A percentile compares a stretch with the other conserved stretches of the same genome.
Evolutionary conservation across 2,888 invertebrate species (phyloP).

Genomic region (Petrolisthes cinctipes): DNA sequence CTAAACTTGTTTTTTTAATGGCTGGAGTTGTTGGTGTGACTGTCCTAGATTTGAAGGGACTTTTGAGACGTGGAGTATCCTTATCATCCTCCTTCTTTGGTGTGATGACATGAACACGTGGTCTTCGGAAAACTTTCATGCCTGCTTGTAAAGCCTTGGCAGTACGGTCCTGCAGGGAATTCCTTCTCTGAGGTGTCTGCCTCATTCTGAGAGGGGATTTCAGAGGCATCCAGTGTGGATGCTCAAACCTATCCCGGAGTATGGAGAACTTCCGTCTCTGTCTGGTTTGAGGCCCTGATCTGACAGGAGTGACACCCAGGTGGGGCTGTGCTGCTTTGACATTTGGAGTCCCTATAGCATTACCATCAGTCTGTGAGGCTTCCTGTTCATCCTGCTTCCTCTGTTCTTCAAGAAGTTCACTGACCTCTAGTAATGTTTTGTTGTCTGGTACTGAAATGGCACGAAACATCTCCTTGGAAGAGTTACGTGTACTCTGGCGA

Average conservation of each 20-base stretch:
- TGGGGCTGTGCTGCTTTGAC: background rate
- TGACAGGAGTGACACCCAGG: conserved; percentile 18
- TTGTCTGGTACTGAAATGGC: conserved; percentile 58
- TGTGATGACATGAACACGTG: conserved; percentile 63
- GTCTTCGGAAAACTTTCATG: conserved; percentile 62
- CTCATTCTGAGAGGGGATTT: conserved; percentile 55
- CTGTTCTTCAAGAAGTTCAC: conserved; percentile 52
- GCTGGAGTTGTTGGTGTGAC: conserved; percentile 38
- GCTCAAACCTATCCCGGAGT: conserved; percentile 55
- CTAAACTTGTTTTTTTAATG: conserved; percentile 16
- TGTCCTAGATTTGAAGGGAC: conserved; percentile 55
- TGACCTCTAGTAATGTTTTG: conserved; percentile 49
- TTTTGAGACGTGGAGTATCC: conserved; percentile 51
- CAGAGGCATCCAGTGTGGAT: conserved; percentile 48
- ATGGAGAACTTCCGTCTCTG: conserved; percentile 59
- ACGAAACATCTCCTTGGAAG: conserved; percentile 44
- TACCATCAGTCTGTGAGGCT: background rate
- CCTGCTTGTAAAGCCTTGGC: conserved; percentile 62
- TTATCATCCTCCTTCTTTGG: conserved; percentile 52
- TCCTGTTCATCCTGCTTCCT: conserved; percentile 20
- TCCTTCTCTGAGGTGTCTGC: conserved; percentile 53
- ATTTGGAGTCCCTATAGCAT: background rate
- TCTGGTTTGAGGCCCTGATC: background rate
- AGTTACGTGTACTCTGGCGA: conserved; percentile 25
- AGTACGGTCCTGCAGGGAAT: conserved; percentile 56